phyloP scores from a whole-genome alignment of 2,888 invertebrate species.

The Neelides folsomi region DNA sequence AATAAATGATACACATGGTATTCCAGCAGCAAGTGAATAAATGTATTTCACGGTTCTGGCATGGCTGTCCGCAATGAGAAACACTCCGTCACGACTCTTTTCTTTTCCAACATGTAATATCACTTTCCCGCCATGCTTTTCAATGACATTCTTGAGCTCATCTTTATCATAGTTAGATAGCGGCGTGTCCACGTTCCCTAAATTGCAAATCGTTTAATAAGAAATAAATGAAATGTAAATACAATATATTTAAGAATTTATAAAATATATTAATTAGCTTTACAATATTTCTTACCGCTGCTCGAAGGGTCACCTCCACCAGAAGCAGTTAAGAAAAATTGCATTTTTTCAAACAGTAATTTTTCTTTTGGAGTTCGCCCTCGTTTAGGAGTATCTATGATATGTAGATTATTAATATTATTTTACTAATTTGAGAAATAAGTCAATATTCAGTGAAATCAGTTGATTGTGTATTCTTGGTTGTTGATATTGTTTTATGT shows the following conservation, averaged over 20 bases:
- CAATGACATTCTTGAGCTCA: slow-evolving; percentile 22
- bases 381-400: slow-evolving; percentile 5
- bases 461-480: no score
- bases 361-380: slow-evolving; percentile 9
- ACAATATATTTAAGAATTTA: no score
- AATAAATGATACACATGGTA: slow-evolving; percentile 51
- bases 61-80: slow-evolving; percentile 54
- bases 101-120: slow-evolving; percentile 22
- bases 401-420: not conserved
- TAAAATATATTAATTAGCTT: no score
- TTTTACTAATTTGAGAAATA: no score
- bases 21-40: slow-evolving; percentile 53
- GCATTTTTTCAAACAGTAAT: slow-evolving; percentile 21
- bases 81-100: slow-evolving; percentile 38
- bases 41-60: slow-evolving; percentile 62
- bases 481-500: no score
- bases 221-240: no score
- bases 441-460: no score
- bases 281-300: slow-evolving; percentile 12
- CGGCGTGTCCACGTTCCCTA: no score
- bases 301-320: slow-evolving; percentile 27
- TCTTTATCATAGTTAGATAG: slow-evolving; percentile 23
- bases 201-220: no score
- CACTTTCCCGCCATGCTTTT: slow-evolving; percentile 21
- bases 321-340: slow-evolving; percentile 31